Evolutionary conservation across 2,888 invertebrate species (phyloP).

Genomic region (Eucera pruinosa): DNA sequence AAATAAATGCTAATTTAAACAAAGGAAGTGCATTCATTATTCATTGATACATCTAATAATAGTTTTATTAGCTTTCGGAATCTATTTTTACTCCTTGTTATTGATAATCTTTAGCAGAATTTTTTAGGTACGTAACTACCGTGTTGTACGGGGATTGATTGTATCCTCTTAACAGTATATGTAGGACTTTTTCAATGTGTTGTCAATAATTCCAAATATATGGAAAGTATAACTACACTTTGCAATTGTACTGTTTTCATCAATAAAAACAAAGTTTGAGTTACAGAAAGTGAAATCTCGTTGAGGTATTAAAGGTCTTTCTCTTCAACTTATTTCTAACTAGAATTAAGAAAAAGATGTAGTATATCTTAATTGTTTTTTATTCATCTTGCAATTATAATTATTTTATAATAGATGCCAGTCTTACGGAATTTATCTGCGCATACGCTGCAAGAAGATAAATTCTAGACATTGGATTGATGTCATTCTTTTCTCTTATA

Average conservation of each 20-base stretch:
- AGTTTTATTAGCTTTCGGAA: too few relatives aligned
- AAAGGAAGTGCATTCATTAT: too few relatives aligned
- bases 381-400: conserved; percentile 4
- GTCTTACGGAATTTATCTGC: neutral
- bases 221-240: neutral
- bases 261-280: neutral
- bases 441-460: neutral
- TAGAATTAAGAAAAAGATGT: neutral
- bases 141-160: too few relatives aligned
- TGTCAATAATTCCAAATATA: neutral
- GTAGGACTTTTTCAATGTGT: too few relatives aligned
- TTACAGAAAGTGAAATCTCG: neutral
- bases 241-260: neutral
- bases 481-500: neutral
- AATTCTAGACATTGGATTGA: neutral
- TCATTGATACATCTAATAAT: too few relatives aligned
- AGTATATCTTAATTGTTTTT: neutral
- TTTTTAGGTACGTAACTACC: too few relatives aligned
- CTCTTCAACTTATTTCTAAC: neutral
- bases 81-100: too few relatives aligned
- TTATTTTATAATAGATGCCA: neutral
- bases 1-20: too few relatives aligned
- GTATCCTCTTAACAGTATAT: too few relatives aligned
- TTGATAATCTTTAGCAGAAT: too few relatives aligned
- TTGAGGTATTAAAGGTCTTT: neutral